Evolutionary conservation across 2,888 invertebrate genomes (phyloP).

Genomic region (Caenorhabditis plicata): DNA sequence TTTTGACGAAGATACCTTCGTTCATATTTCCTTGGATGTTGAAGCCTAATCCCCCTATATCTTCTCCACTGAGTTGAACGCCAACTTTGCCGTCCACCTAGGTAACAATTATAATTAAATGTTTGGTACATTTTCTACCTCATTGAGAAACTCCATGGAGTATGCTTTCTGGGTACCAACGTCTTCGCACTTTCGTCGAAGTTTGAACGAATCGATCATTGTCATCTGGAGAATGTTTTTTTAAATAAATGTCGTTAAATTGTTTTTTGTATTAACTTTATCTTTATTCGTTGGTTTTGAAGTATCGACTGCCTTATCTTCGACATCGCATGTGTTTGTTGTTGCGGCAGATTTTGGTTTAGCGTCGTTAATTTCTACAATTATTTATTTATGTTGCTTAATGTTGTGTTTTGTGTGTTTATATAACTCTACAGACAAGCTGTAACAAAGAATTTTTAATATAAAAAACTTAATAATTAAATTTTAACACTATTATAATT

Average conservation of each 20-base stretch:
- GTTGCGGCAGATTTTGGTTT: conserved; percentile 42
- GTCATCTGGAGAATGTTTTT: conserved; percentile 40
- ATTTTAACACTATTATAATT: too few relatives aligned
- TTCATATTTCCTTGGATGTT: conserved; percentile 79
- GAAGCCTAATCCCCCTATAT: conserved; percentile 50
- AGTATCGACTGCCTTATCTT: conserved; percentile 39
- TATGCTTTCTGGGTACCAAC: conserved; percentile 50
- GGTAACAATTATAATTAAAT: conserved; percentile 1
- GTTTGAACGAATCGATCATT: conserved; percentile 53
- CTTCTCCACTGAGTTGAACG: conserved; percentile 41
- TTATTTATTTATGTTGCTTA: neutral
- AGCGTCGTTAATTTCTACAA: conserved; percentile 9
- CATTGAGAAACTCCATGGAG: conserved; percentile 49
- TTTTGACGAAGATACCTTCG: conserved; percentile 85
- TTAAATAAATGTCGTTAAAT: neutral
- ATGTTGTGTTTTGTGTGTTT: too few relatives aligned
- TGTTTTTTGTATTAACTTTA: conserved; percentile 4
- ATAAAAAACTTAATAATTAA: too few relatives aligned
- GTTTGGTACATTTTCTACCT: conserved; percentile 16
- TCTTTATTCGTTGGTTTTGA: conserved; percentile 10
- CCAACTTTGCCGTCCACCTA: conserved; percentile 44
- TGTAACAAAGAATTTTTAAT: too few relatives aligned
- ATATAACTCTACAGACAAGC: too few relatives aligned
- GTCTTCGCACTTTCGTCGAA: conserved; percentile 37
- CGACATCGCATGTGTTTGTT: conserved; percentile 40